Base-by-base conservation (phyloP, 1,140 invertebrate genomes). In the Drosophila busckii region DNA sequence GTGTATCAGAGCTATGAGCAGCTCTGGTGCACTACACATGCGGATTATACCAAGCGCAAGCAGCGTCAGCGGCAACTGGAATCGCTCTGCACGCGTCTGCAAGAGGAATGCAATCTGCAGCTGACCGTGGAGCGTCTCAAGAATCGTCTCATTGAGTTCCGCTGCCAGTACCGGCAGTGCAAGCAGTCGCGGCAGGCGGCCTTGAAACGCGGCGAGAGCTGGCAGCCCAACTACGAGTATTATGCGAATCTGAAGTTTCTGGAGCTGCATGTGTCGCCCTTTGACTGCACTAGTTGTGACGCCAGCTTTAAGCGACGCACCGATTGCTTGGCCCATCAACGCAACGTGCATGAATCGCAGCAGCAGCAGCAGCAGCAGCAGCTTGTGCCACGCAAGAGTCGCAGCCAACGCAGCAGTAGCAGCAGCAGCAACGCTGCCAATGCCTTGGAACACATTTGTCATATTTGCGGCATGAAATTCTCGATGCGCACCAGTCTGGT, bases 401-500 rank as follows among this genome's bases (percentile, higher is more conserved):
- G 59, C 3, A 26, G 37, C 6, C 10, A 23, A 2, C 22, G 22
- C 41, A n/a, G 23, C 13, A 9, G 5, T 9, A 20, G 25, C 23
- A 2, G 7, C 23, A 9, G 42, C 2, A n/a, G 3, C n/a, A 15
- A 31, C 2, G 25, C 50, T 2, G 1, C 20, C 2, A 56, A 55
- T 56, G 19, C 41, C 0, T 44, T 71, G 8, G 60, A 78, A 28
- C 66, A 80, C 10, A 68, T 86, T 1, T 86, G 84, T 4, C 78
- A 86, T 22, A 86, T 86, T 8, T 86, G 84, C 10, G 84, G 75
- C 1, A 56, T 70, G 12, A 83, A 82, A 16, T 86, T 86, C 56
- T 70, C 67, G 12, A 28, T 70, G 9, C 64, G 67, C n/a, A 78
- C 50, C 38, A 84, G 69, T 17, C 40, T 85, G 0, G 16, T 73